phyloP scores from a whole-genome alignment of 2,113 vertebrate species.

The Megaceryle torquata region DNA sequence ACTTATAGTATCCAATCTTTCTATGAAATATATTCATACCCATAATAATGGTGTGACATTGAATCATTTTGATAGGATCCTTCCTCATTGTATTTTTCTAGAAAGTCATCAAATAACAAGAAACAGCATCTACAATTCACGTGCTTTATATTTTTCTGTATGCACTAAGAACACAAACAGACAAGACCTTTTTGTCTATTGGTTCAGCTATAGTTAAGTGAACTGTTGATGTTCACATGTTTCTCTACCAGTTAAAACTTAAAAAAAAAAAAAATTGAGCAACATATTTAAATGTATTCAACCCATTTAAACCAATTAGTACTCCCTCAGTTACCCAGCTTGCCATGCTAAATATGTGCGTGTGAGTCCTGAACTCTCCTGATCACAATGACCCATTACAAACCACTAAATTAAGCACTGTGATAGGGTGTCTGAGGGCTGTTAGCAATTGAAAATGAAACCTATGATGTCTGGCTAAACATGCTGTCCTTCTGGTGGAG shows the following conservation, averaged over 20 bases:
- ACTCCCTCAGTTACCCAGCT: not conserved
- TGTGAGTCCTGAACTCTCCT: not conserved
- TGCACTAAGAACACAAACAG: not conserved
- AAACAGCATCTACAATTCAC: not conserved
- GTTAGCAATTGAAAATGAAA: conserved; percentile 12
- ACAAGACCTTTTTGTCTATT: not conserved
- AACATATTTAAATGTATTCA: not conserved
- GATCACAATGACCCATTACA: not conserved
- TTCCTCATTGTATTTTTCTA: not conserved
- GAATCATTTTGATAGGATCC: not conserved
- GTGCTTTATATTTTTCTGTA: not conserved
- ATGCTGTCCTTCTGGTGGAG: conserved; percentile 6
- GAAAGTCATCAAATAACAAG: not conserved
- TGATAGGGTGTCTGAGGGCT: not conserved
- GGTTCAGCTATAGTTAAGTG: not conserved
- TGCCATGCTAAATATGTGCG: not conserved
- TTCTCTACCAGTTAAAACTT: not conserved
- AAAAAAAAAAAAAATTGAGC: not conserved
- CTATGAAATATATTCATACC: conserved; percentile 42
- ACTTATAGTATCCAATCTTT: not conserved
- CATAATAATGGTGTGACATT: not conserved
- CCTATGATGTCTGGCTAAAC: conserved; percentile 32
- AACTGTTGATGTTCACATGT: not conserved
- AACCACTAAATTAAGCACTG: not conserved
- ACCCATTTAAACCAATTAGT: not conserved